Evolutionary conservation across 1,140 invertebrate genomes (phyloP).

Genomic region (Arion vulgaris): DNA sequence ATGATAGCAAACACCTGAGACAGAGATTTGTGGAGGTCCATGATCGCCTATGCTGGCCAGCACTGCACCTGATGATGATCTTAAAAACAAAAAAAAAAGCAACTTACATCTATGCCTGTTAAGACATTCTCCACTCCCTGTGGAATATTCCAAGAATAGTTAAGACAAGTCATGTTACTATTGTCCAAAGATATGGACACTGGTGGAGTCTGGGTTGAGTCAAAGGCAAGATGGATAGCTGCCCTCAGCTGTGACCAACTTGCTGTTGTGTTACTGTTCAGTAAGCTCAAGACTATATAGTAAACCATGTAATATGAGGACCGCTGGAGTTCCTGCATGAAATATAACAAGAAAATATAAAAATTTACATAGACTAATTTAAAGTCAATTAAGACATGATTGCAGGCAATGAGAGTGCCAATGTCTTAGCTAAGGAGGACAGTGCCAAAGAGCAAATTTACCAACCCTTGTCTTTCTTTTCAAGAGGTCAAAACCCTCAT

Average conservation of each 20-base stretch:
- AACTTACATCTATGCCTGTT: slow-evolving; percentile 6
- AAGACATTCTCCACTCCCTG: not conserved
- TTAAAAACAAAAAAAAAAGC: too few relatives aligned
- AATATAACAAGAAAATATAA: not conserved
- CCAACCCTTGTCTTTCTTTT: too few relatives aligned
- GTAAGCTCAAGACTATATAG: slow-evolving; percentile 55
- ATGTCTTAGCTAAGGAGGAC: too few relatives aligned
- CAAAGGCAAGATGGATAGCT: slow-evolving; percentile 41
- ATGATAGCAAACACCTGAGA: too few relatives aligned
- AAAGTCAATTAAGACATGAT: too few relatives aligned
- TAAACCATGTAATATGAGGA: slow-evolving; percentile 57
- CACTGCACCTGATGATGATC: too few relatives aligned
- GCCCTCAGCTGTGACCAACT: slow-evolving; percentile 47
- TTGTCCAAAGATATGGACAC: not conserved
- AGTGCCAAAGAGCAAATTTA: too few relatives aligned
- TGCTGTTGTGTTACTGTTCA: slow-evolving; percentile 53
- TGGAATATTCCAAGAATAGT: slow-evolving; percentile 10
- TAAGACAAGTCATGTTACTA: slow-evolving; percentile 17
- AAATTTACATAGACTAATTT: too few relatives aligned
- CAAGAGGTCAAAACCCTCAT: too few relatives aligned
- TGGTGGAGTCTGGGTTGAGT: slow-evolving; percentile 25
- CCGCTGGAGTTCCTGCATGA: slow-evolving; percentile 49
- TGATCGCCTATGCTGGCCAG: too few relatives aligned
- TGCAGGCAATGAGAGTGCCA: too few relatives aligned
- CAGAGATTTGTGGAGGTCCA: too few relatives aligned